Base-by-base conservation (phyloP, 2,113 vertebrate genomes). In the Ictidomys tridecemlineatus region DNA sequence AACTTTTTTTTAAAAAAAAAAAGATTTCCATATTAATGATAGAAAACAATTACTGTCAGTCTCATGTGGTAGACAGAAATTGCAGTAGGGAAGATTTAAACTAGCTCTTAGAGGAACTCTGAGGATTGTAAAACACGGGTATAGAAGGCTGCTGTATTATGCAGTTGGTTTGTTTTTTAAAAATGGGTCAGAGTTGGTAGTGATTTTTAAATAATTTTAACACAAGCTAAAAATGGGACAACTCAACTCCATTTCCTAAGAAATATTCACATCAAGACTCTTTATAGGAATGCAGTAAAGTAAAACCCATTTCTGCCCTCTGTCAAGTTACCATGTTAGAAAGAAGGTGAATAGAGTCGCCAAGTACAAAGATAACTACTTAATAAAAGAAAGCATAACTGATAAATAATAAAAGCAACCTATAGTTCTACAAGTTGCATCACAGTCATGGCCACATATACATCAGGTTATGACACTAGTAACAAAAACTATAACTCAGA, bases 171-270 rank as follows among this genome's bases (percentile, higher is more conserved):
- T 69, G 30, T 51, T 45, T 45, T 13, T 13, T 61, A 79, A 70
- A 26, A 87, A 18, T 2, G 85, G 24, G 4, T 56, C 30, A 78
- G 39, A 28, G 22, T 34, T 84, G n/a, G 42, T 30, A 87, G 7
- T 37, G 69, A 56, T 76, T 85, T 93, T 92, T 4, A 91, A 91
- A 79, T 88, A 93, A 74, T 85, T 51, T 79, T 88, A 82, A 91
- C 20, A 58, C 11, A 86, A 51, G 48, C 37, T 79, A 70, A 85
- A 80, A 93, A 73, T 17, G 63, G 4, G 20, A 76, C 69, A n/a
- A 89, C 28, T 89, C 63, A 72, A 63, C 24, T 89, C 26, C 65
- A 34, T 70, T 85, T 94, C 48, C 85, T 89, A 67, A 89, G 84
- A 74, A 74, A 87, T 77, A 86, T 79, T 92, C 42, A 78, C 17